Conservation (phyloP, 2,113 vertebrate species). For the Maccullochella peelii region DNA sequence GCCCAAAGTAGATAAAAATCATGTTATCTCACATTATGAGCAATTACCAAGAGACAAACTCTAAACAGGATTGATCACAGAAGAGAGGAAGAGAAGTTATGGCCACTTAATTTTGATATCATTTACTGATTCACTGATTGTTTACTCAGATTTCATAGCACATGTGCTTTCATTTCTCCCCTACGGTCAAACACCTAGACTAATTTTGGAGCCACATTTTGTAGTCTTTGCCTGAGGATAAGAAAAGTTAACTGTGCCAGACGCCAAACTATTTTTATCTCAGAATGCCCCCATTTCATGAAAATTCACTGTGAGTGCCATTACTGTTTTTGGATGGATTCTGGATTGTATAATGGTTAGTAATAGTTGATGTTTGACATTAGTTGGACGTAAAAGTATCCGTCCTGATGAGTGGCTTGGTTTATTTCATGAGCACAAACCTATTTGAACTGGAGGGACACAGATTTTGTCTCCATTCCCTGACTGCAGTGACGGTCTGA, state of each 20-base stretch:
- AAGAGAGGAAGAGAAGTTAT: neutral
- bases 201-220: slow-evolving; percentile 41
- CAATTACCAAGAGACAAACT: slow-evolving; percentile 1
- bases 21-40: slow-evolving; percentile 16
- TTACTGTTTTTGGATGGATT: slow-evolving; percentile 24
- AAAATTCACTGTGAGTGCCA: slow-evolving; percentile 2
- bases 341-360: slow-evolving; percentile 7
- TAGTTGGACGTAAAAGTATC: neutral
- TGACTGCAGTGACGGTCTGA: slow-evolving; percentile 29
- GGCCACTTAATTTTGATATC: neutral
- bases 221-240: slow-evolving; percentile 51
- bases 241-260: slow-evolving; percentile 60
- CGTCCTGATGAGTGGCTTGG: neutral
- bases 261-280: slow-evolving; percentile 64
- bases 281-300: slow-evolving; percentile 60
- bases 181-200: slow-evolving; percentile 25
- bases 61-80: slow-evolving; percentile 2
- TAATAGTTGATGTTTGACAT: slow-evolving; percentile 28
- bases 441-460: slow-evolving; percentile 18
- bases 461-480: slow-evolving; percentile 9
- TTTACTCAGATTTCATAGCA: slow-evolving; percentile 23
- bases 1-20: slow-evolving; percentile 12
- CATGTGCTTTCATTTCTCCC: slow-evolving; percentile 8
- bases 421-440: slow-evolving; percentile 23
- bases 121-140: slow-evolving; percentile 21